Evolutionary conservation across 2,113 vertebrate genomes (phyloP).

Genomic region (Scortum barcoo): DNA sequence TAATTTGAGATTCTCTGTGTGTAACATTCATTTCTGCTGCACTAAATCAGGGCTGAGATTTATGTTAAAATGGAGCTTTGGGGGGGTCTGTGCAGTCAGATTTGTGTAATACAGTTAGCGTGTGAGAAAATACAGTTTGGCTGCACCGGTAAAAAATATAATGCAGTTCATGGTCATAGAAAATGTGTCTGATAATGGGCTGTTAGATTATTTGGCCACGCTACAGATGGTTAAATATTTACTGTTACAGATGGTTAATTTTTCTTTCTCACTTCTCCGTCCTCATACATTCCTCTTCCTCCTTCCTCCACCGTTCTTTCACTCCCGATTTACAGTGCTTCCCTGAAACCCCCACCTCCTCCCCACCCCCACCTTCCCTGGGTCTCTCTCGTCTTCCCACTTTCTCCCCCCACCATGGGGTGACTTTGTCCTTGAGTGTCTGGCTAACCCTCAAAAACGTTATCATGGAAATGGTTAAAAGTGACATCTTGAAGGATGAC

Average conservation of each 20-base stretch:
- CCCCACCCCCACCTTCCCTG: conserved; percentile 1
- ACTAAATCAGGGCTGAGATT: conserved; percentile 22
- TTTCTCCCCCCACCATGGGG: conserved; percentile 12
- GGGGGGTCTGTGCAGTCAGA: neutral
- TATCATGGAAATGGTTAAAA: conserved; percentile 32
- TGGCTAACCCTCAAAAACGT: conserved; percentile 21
- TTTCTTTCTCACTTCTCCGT: conserved; percentile 17
- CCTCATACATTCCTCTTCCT: accelerated
- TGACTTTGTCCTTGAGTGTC: conserved; percentile 39
- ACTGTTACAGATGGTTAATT: conserved; percentile 25
- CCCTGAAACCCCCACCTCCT: no score
- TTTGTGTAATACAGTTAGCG: neutral
- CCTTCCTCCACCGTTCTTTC: neutral
- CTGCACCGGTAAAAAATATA: neutral
- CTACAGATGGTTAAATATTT: conserved; percentile 31
- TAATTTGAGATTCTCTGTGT: conserved; percentile 12
- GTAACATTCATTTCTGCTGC: neutral
- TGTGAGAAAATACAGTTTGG: neutral
- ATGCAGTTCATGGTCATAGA: neutral
- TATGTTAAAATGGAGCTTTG: neutral
- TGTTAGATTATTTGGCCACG: neutral
- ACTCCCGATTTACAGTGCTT: conserved; percentile 7
- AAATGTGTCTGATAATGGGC: neutral
- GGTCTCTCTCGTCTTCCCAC: neutral
- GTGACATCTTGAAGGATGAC: conserved; percentile 34